phyloP scores from a whole-genome alignment of 2,888 invertebrate species.

The Pachycephus smyrnensis region DNA sequence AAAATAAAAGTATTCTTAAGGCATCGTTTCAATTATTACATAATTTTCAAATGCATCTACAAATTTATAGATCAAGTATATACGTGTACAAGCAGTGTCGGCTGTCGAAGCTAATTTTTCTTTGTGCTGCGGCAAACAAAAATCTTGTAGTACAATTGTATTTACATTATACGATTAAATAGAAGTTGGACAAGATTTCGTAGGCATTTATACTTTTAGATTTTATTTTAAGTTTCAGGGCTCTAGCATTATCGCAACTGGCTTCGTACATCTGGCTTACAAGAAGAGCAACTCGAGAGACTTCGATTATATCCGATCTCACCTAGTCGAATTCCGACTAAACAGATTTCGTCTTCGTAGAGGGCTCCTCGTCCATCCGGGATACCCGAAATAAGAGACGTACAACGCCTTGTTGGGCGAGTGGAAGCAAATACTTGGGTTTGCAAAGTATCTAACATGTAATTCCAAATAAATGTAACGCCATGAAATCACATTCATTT shows the following conservation, averaged over 20 bases:
- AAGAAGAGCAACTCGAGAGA: neutral
- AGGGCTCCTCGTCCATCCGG: conserved; percentile 50
- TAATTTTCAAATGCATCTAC: too few relatives aligned
- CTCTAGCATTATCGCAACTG: neutral
- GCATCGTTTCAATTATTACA: too few relatives aligned
- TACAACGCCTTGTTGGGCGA: conserved; percentile 60
- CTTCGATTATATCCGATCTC: conserved; percentile 38
- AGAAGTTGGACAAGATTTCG: too few relatives aligned
- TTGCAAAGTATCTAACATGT: conserved; percentile 56
- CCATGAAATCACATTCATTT: too few relatives aligned
- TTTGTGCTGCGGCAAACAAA: too few relatives aligned
- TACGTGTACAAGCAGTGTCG: too few relatives aligned
- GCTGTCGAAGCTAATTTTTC: too few relatives aligned
- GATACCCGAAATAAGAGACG: conserved; percentile 56
- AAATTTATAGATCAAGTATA: too few relatives aligned
- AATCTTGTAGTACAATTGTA: too few relatives aligned
- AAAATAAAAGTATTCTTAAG: conserved; percentile 15
- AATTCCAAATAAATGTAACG: conserved; percentile 28
- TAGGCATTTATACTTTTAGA: too few relatives aligned
- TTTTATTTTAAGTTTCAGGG: too few relatives aligned
- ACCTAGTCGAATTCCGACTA: conserved; percentile 58
- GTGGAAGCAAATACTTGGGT: conserved; percentile 57
- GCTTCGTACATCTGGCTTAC: neutral
- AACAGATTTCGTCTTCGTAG: conserved; percentile 47
- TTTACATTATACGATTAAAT: too few relatives aligned